Evolutionary conservation across 2,113 vertebrate genomes (phyloP).

Genomic region (Epinephelus moara): DNA sequence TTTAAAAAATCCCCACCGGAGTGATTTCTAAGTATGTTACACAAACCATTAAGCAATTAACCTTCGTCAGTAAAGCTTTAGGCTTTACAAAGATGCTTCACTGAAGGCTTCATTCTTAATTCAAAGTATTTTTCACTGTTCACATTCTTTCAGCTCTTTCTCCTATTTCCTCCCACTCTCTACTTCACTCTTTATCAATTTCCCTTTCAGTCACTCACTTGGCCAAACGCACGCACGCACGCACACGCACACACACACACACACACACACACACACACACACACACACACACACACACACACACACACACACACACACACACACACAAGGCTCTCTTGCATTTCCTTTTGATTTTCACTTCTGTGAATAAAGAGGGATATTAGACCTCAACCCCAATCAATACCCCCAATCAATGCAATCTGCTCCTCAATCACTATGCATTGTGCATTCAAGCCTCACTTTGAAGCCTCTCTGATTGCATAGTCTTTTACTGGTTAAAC

Average conservation of each 20-base stretch:
- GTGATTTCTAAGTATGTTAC: constrained; percentile 41
- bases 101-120: constrained; percentile 15
- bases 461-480: constrained; percentile 70
- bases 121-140: constrained; percentile 10
- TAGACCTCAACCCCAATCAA: constrained; percentile 71
- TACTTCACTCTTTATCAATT: constrained; percentile 47
- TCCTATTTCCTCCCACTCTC: constrained; percentile 21
- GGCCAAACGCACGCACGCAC: neutral
- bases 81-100: constrained; percentile 11
- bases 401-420: constrained; percentile 74
- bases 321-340: constrained; percentile 36
- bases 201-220: constrained; percentile 23
- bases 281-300: neutral
- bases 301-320: neutral
- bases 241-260: neutral
- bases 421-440: constrained; percentile 70
- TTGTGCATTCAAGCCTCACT: constrained; percentile 67
- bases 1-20: neutral
- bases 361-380: constrained; percentile 74
- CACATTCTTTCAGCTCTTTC: neutral
- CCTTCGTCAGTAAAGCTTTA: constrained; percentile 13
- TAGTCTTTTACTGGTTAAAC: constrained; percentile 62
- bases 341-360: constrained; percentile 72
- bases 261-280: neutral
- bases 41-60: constrained; percentile 51